phyloP scores from a whole-genome alignment of 1,140 invertebrate species.

The Ephestia elutella region DNA sequence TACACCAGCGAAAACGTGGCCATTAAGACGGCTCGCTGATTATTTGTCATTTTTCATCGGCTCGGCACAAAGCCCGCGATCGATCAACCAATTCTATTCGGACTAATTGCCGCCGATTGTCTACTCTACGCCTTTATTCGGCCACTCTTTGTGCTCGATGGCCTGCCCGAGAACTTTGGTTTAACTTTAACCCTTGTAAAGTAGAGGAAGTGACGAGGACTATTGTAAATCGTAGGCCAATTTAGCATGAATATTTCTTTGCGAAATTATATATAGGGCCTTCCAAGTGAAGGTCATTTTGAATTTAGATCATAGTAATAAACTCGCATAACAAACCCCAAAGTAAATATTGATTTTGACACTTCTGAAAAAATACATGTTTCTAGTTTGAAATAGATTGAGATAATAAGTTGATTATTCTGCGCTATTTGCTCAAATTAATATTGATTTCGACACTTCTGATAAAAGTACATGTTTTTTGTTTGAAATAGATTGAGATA shows the following conservation, averaged over 20 bases:
- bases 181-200: slow-evolving; percentile 25
- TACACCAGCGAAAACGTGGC: slow-evolving; percentile 2
- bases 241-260: background rate
- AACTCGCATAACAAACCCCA: too few species aligned
- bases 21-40: slow-evolving; percentile 18
- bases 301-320: too few species aligned
- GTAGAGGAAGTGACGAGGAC: slow-evolving; percentile 5
- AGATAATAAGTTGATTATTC: too few species aligned
- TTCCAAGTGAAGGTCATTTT: background rate
- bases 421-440: too few species aligned
- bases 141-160: slow-evolving; percentile 29
- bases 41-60: slow-evolving; percentile 35
- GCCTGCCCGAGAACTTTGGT: slow-evolving; percentile 21
- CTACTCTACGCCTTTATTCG: slow-evolving; percentile 28
- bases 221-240: background rate
- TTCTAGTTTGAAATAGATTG: too few species aligned
- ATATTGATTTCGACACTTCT: too few species aligned
- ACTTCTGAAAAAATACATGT: too few species aligned
- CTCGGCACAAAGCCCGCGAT: slow-evolving; percentile 30
- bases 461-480: too few species aligned
- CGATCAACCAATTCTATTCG: slow-evolving; percentile 31
- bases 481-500: too few species aligned
- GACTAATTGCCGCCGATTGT: slow-evolving; percentile 44
- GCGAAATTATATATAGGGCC: background rate
- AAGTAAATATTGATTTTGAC: too few species aligned